Conservation (phyloP, 2,888 invertebrate species). For the Epinotia brunnichana region DNA sequence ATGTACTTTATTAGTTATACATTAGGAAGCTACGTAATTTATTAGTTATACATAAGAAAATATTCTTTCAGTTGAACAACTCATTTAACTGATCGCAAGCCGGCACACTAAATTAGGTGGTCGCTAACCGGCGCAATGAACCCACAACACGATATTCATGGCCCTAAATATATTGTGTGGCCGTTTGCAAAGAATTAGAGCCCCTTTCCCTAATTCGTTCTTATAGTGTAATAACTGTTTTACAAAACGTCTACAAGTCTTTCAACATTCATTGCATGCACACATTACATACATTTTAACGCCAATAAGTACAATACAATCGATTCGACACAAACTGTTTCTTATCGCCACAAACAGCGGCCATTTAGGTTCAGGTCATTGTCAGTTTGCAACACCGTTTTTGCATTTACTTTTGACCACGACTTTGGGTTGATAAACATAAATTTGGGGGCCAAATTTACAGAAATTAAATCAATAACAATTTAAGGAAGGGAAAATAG, state of each 20-base stretch:
- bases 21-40: too few relatives aligned
- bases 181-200: not conserved
- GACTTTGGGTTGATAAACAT: not conserved
- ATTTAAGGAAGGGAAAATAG: not conserved
- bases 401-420: not conserved
- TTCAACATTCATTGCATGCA: constrained; percentile 16
- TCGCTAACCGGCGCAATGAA: not conserved
- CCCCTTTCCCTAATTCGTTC: not conserved
- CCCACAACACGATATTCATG: not conserved
- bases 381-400: constrained; percentile 22
- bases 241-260: not conserved
- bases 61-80: not conserved
- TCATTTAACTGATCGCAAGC: not conserved
- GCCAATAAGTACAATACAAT: constrained; percentile 25
- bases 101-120: not conserved
- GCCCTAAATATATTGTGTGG: not conserved
- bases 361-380: constrained; percentile 33
- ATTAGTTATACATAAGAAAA: not conserved
- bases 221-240: not conserved
- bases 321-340: constrained; percentile 12
- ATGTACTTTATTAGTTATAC: too few relatives aligned
- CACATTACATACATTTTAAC: constrained; percentile 2
- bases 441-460: not conserved
- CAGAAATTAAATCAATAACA: not conserved
- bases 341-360: constrained; percentile 11